Evolutionary conservation across 2,888 invertebrate species (phyloP).

Genomic region (Norana najaformis): DNA sequence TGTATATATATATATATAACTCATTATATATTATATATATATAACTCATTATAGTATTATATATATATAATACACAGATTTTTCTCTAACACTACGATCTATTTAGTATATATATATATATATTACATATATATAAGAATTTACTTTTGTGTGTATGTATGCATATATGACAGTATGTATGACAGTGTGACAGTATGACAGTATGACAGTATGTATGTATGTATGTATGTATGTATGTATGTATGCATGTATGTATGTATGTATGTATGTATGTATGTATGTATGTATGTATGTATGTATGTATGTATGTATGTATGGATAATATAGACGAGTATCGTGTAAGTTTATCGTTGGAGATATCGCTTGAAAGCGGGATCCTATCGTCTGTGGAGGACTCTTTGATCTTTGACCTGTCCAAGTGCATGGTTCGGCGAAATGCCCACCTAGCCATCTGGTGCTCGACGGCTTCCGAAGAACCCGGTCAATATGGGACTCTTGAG

Average conservation of each 20-base stretch:
- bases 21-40: not conserved
- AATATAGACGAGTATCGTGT: not conserved
- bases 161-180: not conserved
- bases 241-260: not conserved
- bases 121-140: not conserved
- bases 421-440: not conserved
- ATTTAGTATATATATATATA: not conserved
- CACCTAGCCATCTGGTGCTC: not conserved
- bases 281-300: not conserved
- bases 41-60: not conserved
- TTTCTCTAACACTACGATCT: too few relatives aligned
- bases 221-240: not conserved
- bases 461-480: not conserved
- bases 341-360: not conserved
- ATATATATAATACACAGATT: too few relatives aligned
- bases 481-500: not conserved
- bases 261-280: not conserved
- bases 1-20: not conserved
- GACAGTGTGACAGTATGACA: too few relatives aligned
- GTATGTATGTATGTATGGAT: not conserved
- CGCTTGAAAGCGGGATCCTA: constrained; percentile 5
- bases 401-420: constrained; percentile 6
- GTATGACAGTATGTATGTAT: not conserved
- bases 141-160: not conserved
- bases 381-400: not conserved